These are phyloP conservation scores for Julus scandinavius DNA, from an alignment of 2,888 invertebrate species.

Conservation along the genomic window DNA sequence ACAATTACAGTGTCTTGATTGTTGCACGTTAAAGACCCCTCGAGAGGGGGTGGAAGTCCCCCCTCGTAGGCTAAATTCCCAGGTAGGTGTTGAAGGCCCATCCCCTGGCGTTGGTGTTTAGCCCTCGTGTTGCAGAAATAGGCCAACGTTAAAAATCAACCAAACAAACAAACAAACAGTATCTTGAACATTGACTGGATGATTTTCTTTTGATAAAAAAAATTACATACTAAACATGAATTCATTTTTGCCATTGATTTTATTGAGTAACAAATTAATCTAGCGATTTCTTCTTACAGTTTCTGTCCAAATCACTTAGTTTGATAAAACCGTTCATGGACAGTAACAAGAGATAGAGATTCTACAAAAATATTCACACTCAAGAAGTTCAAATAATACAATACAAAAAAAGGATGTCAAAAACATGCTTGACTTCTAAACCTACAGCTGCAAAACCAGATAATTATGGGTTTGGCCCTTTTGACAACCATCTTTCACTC, in stretches of 20 bases:
- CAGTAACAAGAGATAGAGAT: background rate
- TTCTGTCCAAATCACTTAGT: background rate
- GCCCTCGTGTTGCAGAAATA: too few species aligned
- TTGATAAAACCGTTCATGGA: background rate
- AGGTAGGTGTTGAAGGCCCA: too few species aligned
- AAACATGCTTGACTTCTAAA: background rate
- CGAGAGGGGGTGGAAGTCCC: too few species aligned
- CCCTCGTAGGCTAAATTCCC: too few species aligned
- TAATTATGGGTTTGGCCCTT: background rate
- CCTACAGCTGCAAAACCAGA: background rate
- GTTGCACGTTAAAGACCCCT: too few species aligned
- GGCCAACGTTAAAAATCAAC: too few species aligned
- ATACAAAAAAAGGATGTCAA: background rate
- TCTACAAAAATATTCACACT: background rate
- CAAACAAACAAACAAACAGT: too few species aligned
- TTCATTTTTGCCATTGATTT: background rate
- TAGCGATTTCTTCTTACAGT: background rate
- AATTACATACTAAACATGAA: background rate
- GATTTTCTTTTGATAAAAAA: too few species aligned
- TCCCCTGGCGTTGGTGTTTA: too few species aligned
- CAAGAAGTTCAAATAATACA: background rate
- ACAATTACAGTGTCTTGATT: too few species aligned
- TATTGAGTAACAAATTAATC: background rate
- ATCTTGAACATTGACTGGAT: too few species aligned
- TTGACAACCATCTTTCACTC: conserved; percentile 50